Conservation (phyloP, 2,888 invertebrate genomes). For the Eupsilia transversa region DNA sequence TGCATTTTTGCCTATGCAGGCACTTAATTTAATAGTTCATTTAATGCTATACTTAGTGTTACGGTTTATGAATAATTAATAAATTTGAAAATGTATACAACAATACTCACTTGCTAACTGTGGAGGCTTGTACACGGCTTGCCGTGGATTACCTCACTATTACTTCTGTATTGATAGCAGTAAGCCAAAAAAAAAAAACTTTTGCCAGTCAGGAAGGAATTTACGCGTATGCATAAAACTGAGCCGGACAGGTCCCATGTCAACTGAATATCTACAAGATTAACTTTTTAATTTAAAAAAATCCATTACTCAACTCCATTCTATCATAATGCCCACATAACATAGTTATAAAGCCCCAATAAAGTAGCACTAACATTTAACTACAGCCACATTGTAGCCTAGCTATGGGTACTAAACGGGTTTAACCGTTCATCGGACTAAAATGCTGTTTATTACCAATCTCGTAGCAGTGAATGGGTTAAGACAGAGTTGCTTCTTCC, state of each 20-base stretch:
- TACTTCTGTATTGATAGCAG: no score
- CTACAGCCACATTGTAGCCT: constrained; percentile 56
- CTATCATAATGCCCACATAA: constrained; percentile 46
- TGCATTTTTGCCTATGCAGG: no score
- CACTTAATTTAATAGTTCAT: no score
- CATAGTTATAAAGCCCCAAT: constrained; percentile 35
- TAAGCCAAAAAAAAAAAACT: no score
- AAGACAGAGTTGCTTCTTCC: constrained; percentile 84
- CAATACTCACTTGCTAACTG: no score
- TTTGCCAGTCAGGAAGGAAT: no score
- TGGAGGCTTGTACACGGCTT: no score
- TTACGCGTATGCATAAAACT: no score
- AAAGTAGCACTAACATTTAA: constrained; percentile 50
- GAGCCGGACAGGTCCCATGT: neutral
- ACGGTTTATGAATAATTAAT: no score
- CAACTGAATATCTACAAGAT: neutral
- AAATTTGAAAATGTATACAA: no score
- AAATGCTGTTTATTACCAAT: constrained; percentile 73
- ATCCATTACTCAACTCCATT: constrained; percentile 45
- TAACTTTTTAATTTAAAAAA: constrained; percentile 1
- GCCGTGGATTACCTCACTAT: no score
- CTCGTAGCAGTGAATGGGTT: constrained; percentile 71
- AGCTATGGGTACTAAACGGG: constrained; percentile 38
- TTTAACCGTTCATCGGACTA: constrained; percentile 74
- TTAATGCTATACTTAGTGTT: no score